phyloP scores from a whole-genome alignment of 2,888 invertebrate genomes.

The Cephonodes hylas region DNA sequence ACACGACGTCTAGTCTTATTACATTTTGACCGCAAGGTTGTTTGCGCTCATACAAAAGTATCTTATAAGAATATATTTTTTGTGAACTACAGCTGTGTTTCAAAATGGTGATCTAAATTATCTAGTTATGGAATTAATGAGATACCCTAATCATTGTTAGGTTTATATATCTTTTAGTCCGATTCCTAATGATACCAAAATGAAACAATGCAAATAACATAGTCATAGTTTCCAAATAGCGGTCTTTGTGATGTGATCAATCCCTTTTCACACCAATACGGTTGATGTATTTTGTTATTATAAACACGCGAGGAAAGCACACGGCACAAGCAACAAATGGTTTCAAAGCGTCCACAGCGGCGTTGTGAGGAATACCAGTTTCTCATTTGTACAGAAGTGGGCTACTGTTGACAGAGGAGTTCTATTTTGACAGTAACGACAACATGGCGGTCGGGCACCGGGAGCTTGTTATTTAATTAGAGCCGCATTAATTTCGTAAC shows the following conservation, averaged over 20 bases:
- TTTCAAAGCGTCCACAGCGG: not conserved
- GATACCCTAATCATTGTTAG: too few species aligned
- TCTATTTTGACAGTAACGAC: slow-evolving; percentile 62
- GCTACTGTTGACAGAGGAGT: slow-evolving; percentile 50
- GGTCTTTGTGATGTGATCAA: not conserved
- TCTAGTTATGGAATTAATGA: not conserved
- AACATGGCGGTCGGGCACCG: slow-evolving; percentile 52
- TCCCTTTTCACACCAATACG: not conserved
- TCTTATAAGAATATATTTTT: not conserved
- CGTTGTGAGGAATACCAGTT: not conserved
- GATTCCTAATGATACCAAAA: not conserved
- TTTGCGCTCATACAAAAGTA: not conserved
- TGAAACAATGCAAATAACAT: not conserved
- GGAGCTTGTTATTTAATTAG: slow-evolving; percentile 74
- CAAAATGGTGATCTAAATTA: not conserved
- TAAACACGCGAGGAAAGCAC: not conserved
- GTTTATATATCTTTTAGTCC: not conserved
- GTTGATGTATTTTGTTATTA: not conserved
- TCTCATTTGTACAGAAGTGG: slow-evolving; percentile 24
- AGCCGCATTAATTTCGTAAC: slow-evolving; percentile 75
- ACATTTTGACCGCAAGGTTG: not conserved
- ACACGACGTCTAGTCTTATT: not conserved
- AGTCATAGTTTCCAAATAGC: not conserved
- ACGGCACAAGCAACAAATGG: not conserved
- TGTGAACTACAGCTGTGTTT: not conserved